A percentile compares a stretch with the other conserved stretches of the same genome.
Conservation (phyloP, 2,888 invertebrate species). For the Eupeodes latifasciatus region DNA sequence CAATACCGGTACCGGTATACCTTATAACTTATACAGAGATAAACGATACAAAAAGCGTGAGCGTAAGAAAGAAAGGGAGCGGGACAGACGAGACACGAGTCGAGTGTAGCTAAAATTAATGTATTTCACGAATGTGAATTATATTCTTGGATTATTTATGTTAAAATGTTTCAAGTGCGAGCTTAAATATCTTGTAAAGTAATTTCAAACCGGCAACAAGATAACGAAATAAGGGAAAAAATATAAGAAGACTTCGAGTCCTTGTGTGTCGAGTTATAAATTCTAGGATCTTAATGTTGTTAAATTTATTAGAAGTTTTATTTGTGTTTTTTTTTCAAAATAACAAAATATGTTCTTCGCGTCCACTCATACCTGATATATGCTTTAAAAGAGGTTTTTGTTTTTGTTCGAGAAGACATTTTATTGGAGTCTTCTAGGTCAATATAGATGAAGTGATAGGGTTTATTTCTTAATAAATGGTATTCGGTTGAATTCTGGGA, state of each 20-base stretch:
- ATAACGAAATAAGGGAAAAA: neutral
- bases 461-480: too few relatives aligned
- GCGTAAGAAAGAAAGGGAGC: neutral
- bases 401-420: too few relatives aligned
- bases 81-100: neutral
- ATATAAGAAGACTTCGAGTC: neutral
- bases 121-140: conserved; percentile 59
- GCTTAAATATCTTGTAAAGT: conserved; percentile 43
- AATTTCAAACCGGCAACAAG: conserved; percentile 48
- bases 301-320: too few relatives aligned
- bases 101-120: conserved; percentile 50
- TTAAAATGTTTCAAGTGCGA: conserved; percentile 47
- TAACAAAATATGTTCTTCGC: too few relatives aligned
- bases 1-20: neutral
- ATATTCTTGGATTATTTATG: conserved; percentile 66
- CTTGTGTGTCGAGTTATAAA: neutral
- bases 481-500: too few relatives aligned
- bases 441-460: too few relatives aligned
- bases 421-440: too few relatives aligned
- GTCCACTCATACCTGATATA: too few relatives aligned
- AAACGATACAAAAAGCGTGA: neutral
- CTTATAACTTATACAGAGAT: too few relatives aligned
- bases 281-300: too few relatives aligned
- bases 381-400: too few relatives aligned
- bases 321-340: too few relatives aligned